These are phyloP conservation scores for Arremon brunneinucha DNA, from an alignment of 2,797 vertebrate species.

Conservation along the genomic window DNA sequence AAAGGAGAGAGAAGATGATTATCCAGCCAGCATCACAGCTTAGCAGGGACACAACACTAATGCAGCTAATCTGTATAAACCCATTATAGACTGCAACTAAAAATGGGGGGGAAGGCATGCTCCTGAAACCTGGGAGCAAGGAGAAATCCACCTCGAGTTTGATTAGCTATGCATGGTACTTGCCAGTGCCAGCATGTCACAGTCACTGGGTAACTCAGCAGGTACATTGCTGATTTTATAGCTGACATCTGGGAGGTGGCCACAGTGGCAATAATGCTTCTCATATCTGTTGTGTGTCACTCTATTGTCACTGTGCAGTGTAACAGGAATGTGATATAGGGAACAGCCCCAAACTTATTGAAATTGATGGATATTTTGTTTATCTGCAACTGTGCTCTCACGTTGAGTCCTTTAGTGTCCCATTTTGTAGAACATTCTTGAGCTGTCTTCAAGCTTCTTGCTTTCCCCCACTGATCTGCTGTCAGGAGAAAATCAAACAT, in stretches of 20 bases:
- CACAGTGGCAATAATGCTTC: background rate
- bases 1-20: background rate
- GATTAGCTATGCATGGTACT: background rate
- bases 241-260: background rate
- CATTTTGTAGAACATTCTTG: background rate
- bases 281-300: background rate
- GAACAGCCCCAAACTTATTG: background rate
- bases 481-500: background rate
- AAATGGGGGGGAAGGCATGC: background rate
- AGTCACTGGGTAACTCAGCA: background rate
- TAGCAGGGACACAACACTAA: background rate
- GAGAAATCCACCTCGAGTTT: background rate
- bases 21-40: background rate
- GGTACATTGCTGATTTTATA: constrained; percentile 11
- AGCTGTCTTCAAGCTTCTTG: background rate
- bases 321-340: background rate
- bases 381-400: background rate
- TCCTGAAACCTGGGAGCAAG: background rate
- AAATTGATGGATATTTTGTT: background rate
- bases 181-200: accelerated
- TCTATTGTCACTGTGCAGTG: background rate
- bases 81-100: background rate
- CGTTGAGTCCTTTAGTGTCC: background rate
- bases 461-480: background rate
- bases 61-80: background rate